Conservation (phyloP, 92 coral and sea anemone species). For the Actinernus sp. region DNA sequence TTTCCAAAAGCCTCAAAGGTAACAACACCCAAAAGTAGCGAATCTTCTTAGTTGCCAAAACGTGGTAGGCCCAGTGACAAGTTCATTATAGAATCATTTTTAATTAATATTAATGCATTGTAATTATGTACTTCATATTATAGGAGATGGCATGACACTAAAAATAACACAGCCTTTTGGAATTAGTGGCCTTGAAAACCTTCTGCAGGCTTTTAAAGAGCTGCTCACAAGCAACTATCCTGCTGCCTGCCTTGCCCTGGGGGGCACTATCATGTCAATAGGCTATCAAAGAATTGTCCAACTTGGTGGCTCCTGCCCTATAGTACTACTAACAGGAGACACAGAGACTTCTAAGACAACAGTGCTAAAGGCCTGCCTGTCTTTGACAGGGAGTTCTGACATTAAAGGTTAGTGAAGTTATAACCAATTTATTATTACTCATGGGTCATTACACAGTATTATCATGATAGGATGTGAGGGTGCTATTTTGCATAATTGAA, state of each 20-base stretch:
- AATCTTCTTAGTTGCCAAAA: too few relatives aligned
- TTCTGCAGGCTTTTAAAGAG: slow-evolving; percentile 11
- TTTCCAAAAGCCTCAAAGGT: too few relatives aligned
- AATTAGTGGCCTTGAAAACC: background rate
- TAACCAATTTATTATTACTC: background rate
- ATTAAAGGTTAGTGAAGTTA: slow-evolving; percentile 12
- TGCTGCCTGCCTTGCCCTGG: slow-evolving; percentile 29
- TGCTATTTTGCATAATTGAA: too few relatives aligned
- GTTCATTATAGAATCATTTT: too few relatives aligned
- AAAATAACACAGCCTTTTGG: slow-evolving; percentile 3
- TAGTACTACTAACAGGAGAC: slow-evolving; percentile 29
- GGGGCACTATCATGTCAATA: slow-evolving; percentile 17
- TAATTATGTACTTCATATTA: too few relatives aligned
- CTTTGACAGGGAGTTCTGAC: slow-evolving; percentile 17
- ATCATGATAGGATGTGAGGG: too few relatives aligned
- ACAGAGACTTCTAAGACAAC: slow-evolving; percentile 35
- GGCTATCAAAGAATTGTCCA: slow-evolving; percentile 23
- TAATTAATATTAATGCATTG: too few relatives aligned
- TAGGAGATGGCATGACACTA: too few relatives aligned
- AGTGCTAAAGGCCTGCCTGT: slow-evolving; percentile 18
- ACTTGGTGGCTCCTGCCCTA: slow-evolving; percentile 22
- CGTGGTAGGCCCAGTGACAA: too few relatives aligned
- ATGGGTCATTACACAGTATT: too few relatives aligned
- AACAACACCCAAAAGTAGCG: too few relatives aligned
- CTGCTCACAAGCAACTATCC: slow-evolving; percentile 25